Percentiles rank a stretch among this genome's conserved stretches.
Conservation (phyloP, 2,113 vertebrate genomes). For the Lutjanus erythropterus region DNA sequence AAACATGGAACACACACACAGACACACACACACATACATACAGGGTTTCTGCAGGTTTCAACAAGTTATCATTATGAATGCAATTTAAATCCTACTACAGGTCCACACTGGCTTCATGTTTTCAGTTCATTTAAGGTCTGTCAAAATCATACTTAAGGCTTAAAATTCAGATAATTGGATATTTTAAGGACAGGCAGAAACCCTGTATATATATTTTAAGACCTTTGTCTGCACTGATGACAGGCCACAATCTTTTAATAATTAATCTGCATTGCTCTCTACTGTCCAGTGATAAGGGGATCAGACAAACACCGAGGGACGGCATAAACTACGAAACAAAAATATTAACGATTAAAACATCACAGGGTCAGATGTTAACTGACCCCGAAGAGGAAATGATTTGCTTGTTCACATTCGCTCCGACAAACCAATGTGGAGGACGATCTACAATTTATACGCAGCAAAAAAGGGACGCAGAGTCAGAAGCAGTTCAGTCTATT, state of each 20-base stretch:
- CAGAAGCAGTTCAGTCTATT: slow-evolving; percentile 19
- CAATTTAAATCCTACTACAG: too few relatives aligned
- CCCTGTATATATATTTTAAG: slow-evolving; percentile 33
- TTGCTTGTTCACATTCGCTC: not conserved
- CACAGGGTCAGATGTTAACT: not conserved
- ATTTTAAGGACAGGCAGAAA: too few relatives aligned
- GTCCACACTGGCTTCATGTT: too few relatives aligned
- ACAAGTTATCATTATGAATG: too few relatives aligned
- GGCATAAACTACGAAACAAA: slow-evolving; percentile 10
- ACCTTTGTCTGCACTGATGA: slow-evolving; percentile 81
- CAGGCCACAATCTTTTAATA: slow-evolving; percentile 84
- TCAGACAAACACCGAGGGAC: slow-evolving; percentile 2
- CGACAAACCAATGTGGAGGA: not conserved
- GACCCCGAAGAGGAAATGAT: not conserved
- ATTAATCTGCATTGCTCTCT: slow-evolving; percentile 82
- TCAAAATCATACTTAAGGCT: too few relatives aligned
- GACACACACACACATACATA: too few relatives aligned
- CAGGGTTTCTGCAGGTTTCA: too few relatives aligned
- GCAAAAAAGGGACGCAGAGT: not conserved
- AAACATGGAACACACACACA: slow-evolving; percentile 4
- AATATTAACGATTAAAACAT: not conserved
- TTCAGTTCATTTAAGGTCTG: too few relatives aligned
- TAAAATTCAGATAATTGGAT: too few relatives aligned
- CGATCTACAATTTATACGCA: not conserved
- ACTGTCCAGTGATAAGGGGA: slow-evolving; percentile 31